Evolutionary conservation across 2,888 invertebrate species (phyloP).

Genomic region (Morpho achilles): DNA sequence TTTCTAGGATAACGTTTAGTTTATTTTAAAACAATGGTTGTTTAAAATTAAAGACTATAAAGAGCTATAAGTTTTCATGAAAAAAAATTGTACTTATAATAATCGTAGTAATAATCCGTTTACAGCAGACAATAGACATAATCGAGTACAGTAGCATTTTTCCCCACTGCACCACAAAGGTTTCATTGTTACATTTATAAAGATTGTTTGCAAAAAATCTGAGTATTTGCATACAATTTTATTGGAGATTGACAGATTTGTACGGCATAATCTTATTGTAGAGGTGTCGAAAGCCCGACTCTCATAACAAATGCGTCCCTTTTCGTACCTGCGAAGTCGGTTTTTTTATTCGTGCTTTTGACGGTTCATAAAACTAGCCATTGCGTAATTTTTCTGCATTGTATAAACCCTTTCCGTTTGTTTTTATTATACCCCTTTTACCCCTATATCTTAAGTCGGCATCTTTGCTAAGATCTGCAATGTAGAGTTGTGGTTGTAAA

Average conservation of each 20-base stretch:
- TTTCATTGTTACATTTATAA: constrained; percentile 45
- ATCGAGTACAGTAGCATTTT: constrained; percentile 55
- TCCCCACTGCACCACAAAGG: constrained; percentile 40
- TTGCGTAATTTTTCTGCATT: constrained; percentile 78
- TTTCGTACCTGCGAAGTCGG: constrained; percentile 69
- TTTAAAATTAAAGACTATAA: too few relatives aligned
- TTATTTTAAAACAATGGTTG: too few relatives aligned
- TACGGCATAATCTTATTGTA: constrained; percentile 25
- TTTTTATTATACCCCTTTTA: constrained; percentile 71
- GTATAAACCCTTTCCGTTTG: constrained; percentile 77
- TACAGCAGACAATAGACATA: constrained; percentile 42
- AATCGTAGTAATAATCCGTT: constrained; percentile 38
- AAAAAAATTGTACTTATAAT: too few relatives aligned
- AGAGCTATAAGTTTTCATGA: too few relatives aligned
- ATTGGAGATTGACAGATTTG: constrained; percentile 32
- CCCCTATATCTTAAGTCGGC: constrained; percentile 51
- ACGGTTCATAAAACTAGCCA: constrained; percentile 58
- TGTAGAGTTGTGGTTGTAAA: constrained; percentile 60
- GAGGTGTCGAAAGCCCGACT: constrained; percentile 29
- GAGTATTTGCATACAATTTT: constrained; percentile 69
- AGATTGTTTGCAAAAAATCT: constrained; percentile 40
- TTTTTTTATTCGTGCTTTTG: constrained; percentile 49
- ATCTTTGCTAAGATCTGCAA: constrained; percentile 71
- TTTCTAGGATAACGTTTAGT: constrained; percentile 10
- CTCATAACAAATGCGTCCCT: constrained; percentile 42